Conservation (phyloP, 1,140 invertebrate genomes). For the Brachionus sp. region DNA sequence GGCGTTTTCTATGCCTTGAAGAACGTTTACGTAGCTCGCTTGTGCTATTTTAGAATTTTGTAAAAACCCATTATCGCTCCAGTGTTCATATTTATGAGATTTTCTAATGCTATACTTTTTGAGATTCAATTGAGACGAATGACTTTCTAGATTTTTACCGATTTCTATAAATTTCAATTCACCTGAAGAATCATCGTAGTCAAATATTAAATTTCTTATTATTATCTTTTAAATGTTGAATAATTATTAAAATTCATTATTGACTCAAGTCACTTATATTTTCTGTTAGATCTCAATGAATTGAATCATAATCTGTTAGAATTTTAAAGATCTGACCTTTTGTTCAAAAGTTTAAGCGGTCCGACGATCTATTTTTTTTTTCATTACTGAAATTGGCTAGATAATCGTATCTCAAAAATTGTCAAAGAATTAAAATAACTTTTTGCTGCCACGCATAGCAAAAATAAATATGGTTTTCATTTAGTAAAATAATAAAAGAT, state of each 20-base stretch:
- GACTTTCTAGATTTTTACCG: constrained; percentile 16
- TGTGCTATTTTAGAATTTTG: constrained; percentile 18
- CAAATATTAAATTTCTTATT: constrained; percentile 11
- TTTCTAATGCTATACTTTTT: neutral
- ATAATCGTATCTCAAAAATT: no score
- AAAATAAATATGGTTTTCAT: no score
- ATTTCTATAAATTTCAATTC: neutral
- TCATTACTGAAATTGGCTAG: no score
- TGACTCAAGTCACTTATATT: no score
- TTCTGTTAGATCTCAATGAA: no score
- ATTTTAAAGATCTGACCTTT: no score
- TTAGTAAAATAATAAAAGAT: no score
- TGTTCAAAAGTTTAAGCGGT: no score
- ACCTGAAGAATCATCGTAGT: neutral
- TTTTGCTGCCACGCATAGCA: no score
- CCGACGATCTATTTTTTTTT: no score
- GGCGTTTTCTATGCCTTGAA: constrained; percentile 44
- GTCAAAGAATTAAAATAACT: no score
- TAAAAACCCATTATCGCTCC: constrained; percentile 22
- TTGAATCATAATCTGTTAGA: no score
- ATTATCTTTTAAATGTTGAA: neutral
- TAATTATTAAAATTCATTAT: neutral
- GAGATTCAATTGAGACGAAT: constrained; percentile 18
- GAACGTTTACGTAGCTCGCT: constrained; percentile 8
- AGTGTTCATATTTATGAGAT: neutral